Percentiles rank a stretch among this genome's conserved stretches.
phyloP scores from a whole-genome alignment of 1,140 invertebrate genomes.

The Zaprionus capensis region DNA sequence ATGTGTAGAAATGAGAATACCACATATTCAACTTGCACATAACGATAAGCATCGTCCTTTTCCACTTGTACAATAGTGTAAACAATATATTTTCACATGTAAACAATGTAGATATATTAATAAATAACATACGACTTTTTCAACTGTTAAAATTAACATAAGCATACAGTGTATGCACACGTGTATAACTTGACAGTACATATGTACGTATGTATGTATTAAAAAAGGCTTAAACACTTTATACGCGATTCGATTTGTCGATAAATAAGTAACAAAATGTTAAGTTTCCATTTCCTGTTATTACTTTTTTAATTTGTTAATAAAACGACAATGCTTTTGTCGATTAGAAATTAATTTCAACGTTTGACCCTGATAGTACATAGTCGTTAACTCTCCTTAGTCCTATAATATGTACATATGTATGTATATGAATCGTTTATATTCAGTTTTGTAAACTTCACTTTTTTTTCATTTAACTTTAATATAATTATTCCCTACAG shows the following conservation, averaged over 20 bases:
- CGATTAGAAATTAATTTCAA: background rate
- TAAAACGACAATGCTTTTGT: background rate
- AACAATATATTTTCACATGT: background rate
- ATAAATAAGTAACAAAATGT: background rate
- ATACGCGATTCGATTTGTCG: too few relatives aligned
- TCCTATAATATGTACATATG: background rate
- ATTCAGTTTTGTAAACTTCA: background rate
- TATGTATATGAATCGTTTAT: too few relatives aligned
- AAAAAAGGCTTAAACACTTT: too few relatives aligned
- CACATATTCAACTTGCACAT: too few relatives aligned
- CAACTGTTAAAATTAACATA: background rate
- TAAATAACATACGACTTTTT: background rate
- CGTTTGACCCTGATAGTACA: background rate
- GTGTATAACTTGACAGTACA: too few relatives aligned
- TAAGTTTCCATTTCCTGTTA: background rate
- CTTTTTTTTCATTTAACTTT: background rate
- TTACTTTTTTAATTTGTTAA: background rate
- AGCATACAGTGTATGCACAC: background rate
- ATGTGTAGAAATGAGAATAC: too few relatives aligned
- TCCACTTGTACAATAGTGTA: background rate
- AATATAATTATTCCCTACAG: background rate
- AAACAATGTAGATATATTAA: background rate
- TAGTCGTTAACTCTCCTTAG: background rate
- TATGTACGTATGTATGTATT: too few relatives aligned
- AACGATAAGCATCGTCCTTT: background rate